These are phyloP conservation scores for Rhinatrema bivittatum DNA, from an alignment of 2,797 vertebrate species.

Conservation along the genomic window DNA sequence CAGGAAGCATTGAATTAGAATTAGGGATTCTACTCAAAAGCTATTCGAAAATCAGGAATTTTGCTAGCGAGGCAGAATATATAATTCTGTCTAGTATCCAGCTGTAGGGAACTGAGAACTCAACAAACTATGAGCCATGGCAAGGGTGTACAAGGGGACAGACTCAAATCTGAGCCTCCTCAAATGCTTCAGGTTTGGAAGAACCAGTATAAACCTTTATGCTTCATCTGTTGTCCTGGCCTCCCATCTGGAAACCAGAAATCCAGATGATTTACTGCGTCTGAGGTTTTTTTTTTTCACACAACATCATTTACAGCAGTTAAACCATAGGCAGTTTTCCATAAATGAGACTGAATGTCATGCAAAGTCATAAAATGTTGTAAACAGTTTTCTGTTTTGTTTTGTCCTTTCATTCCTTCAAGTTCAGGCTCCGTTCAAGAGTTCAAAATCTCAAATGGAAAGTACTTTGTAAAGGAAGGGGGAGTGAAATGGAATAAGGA, in stretches of 20 bases:
- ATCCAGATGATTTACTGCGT: slow-evolving; percentile 6
- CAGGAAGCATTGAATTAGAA: too few relatives aligned
- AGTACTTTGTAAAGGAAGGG: too few relatives aligned
- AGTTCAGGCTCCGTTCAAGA: slow-evolving; percentile 8
- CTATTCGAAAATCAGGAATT: too few relatives aligned
- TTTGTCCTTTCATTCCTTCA: background rate
- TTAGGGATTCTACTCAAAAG: too few relatives aligned
- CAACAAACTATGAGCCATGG: too few relatives aligned
- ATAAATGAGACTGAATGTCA: slow-evolving; percentile 12
- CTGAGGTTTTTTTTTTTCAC: background rate
- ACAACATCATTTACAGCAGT: slow-evolving; percentile 14
- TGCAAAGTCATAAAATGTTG: slow-evolving; percentile 5
- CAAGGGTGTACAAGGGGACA: slow-evolving; percentile 1
- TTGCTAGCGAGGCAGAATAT: too few relatives aligned
- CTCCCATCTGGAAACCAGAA: slow-evolving; percentile 13
- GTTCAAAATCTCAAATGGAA: slow-evolving; percentile 11
- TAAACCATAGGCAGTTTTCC: slow-evolving; percentile 5
- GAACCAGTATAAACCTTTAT: background rate
- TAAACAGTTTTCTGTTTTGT: background rate
- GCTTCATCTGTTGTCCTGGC: slow-evolving; percentile 6
- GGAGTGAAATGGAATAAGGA: too few relatives aligned
- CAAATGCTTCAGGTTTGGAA: slow-evolving; percentile 11
- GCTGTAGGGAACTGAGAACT: too few relatives aligned
- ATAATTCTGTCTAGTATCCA: too few relatives aligned
- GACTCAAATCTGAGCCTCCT: slow-evolving; percentile 7